Evolutionary conservation across 2,113 vertebrate species (phyloP), one percentile per base, ranked within the genome.

Genomic region (Mustela lutreola): DNA sequence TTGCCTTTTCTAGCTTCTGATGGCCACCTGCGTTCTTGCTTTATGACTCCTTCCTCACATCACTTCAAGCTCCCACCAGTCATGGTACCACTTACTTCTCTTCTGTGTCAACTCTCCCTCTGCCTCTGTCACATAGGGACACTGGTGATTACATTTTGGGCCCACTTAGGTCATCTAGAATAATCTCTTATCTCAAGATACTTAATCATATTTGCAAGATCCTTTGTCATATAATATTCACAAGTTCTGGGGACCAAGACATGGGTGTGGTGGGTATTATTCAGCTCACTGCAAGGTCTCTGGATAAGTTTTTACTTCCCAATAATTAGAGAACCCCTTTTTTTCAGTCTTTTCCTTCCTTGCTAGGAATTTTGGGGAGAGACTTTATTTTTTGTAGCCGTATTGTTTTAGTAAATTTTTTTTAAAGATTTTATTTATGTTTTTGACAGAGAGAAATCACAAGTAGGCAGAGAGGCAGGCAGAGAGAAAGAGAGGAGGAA

Each of bases 291-390:
- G n/a, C 2, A 18, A 73, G 22, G 22, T 22, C 60, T 86, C 65
- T 89, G 79, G 45, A 28, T 89, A 42, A 65, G 2, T 75, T 53
- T 97, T 83, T 79, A 85, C n/a, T 95, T 94, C 12, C n/a, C 58
- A 24, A 31, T 78, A 4, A 90, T 56, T 42, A 58, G 19, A 90
- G 28, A 92, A 2, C 14, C 14, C 19, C 45, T 4, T 79, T 6
- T 73, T 73, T 94, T 62, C 21, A 62, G 1, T 53, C 9, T 96
- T 16, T 10, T 1, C 11, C 3, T 71, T 91, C 16, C 70, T 92
- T 79, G 53, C 4, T 31, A 48, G 60, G 36, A 78, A 24, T 71
- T 88, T 91, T 60, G 26, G 4, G 33, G 24, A 67, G 50, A 33
- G 7, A 53, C 16, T 56, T 53, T 76, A 70, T 85, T 62, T 53